Conservation (phyloP, 2,888 invertebrate genomes). For the Trisateles emortualis region DNA sequence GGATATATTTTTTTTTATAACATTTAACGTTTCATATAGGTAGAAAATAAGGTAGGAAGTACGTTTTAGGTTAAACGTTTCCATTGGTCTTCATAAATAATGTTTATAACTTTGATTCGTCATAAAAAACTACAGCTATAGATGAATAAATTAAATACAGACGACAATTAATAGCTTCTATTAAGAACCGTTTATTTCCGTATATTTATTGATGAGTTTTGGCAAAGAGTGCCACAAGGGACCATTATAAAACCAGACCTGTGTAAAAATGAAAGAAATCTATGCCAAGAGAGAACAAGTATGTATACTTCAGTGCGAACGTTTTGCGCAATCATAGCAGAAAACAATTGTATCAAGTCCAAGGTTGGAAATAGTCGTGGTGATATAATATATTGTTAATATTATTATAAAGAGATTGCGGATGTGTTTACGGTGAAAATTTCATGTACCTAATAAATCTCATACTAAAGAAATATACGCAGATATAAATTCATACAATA, state of each 20-base stretch:
- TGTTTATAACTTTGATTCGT: no score
- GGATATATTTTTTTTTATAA: no score
- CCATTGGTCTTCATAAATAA: no score
- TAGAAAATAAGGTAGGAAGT: no score
- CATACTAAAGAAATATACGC: no score
- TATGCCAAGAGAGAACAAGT: background rate
- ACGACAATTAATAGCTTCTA: background rate
- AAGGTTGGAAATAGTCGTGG: background rate
- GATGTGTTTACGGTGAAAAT: background rate
- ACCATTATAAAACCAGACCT: background rate
- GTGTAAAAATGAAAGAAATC: background rate
- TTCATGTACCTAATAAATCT: background rate
- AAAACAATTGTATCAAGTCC: slow-evolving; percentile 1
- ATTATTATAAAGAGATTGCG: background rate
- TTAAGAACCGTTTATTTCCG: background rate
- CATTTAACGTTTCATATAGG: no score
- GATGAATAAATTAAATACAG: background rate
- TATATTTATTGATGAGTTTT: background rate
- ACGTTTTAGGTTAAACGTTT: no score
- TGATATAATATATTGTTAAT: background rate
- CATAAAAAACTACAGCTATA: no score
- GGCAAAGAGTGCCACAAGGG: background rate
- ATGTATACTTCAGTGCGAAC: no score
- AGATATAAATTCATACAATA: no score
- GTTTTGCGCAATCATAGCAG: background rate